Percentiles rank a stretch among this genome's conserved stretches.
Conservation (phyloP, 2,888 invertebrate species). For the Trachelus stipa region DNA sequence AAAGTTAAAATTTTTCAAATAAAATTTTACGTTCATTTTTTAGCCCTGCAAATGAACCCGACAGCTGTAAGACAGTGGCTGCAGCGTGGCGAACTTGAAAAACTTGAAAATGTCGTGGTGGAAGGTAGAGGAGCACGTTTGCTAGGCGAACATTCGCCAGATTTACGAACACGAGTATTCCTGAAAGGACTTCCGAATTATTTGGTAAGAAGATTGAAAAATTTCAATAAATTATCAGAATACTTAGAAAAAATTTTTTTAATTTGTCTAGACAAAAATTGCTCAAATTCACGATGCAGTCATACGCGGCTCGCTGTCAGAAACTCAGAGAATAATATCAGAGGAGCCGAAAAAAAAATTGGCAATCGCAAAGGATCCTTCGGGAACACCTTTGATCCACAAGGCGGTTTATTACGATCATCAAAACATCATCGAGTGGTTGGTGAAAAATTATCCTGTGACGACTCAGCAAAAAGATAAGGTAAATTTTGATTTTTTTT, state of each 20-base stretch:
- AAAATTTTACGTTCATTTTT: slow-evolving; percentile 28
- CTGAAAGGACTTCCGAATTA: slow-evolving; percentile 76
- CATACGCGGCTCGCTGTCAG: slow-evolving; percentile 77
- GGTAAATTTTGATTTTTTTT: slow-evolving; percentile 67
- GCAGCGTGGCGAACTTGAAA: slow-evolving; percentile 74
- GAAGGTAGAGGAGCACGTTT: slow-evolving; percentile 78
- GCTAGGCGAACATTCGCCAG: slow-evolving; percentile 74
- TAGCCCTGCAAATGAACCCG: slow-evolving; percentile 69
- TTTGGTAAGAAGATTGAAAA: slow-evolving; percentile 69
- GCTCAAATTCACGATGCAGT: slow-evolving; percentile 82
- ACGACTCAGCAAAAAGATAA: slow-evolving; percentile 77
- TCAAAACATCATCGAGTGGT: slow-evolving; percentile 78
- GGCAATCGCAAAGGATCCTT: slow-evolving; percentile 75
- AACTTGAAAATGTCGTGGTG: slow-evolving; percentile 75
- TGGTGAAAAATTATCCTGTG: slow-evolving; percentile 76
- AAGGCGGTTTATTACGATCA: slow-evolving; percentile 84
- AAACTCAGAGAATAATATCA: slow-evolving; percentile 71
- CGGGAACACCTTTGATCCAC: slow-evolving; percentile 81
- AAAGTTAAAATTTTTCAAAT: neutral
- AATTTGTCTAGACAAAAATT: slow-evolving; percentile 61
- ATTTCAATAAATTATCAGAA: neutral
- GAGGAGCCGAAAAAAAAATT: slow-evolving; percentile 68
- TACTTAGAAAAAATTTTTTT: neutral
- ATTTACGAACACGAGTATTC: slow-evolving; percentile 74
- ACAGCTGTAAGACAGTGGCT: slow-evolving; percentile 71